Evolutionary conservation across 2,888 invertebrate genomes (phyloP), one percentile per base, ranked within the genome.

Genomic region (Formica aserva): DNA sequence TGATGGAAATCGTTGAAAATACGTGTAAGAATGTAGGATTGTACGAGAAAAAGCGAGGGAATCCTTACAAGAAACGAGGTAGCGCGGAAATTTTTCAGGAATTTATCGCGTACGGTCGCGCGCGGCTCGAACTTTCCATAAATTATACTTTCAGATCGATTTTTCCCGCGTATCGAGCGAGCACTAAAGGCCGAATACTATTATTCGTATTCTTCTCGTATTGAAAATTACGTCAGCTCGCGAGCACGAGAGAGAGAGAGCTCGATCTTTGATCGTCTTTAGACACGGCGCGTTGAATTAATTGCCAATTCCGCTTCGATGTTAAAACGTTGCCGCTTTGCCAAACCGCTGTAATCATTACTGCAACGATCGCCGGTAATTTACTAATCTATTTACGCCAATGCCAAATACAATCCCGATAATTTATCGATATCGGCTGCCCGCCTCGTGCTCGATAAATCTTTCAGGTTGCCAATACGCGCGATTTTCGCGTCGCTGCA

Each of bases 121-220:
- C 57, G 72, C 41, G 18, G 32, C 32, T 41, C 57, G 72, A 57
- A 22, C 74, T 80, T 72, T 80, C 74, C 78, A 74, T 74, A 74
- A 80, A 80, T 80, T 80, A 80, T 60, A 80, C 78, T 80, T 80
- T 80, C 78, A 80, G 45, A 80, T 80, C 45, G 60, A 80, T 62
- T 60, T 45, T 74, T 62, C 13, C 57, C 74, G 78, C 72, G 72
- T 60, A 78, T 78, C 78, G 74, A 78, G 29, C 78, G 60, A 35
- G 74, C 11, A 35, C 22, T 22, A 38, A 35, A 80, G 26, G 35
- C 18, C 32, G 45, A 60, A 32, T 45, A 35, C 75, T 48, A 80
- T 80, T 80, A 80, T 60, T 80, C 78, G 22, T 72, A 57, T 29
- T 78, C 60, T 80, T 71, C 35, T 22, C 60, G 35, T 45, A 45